Base-by-base conservation (phyloP, 1,140 invertebrate species). In the Araneus ventricosus region DNA sequence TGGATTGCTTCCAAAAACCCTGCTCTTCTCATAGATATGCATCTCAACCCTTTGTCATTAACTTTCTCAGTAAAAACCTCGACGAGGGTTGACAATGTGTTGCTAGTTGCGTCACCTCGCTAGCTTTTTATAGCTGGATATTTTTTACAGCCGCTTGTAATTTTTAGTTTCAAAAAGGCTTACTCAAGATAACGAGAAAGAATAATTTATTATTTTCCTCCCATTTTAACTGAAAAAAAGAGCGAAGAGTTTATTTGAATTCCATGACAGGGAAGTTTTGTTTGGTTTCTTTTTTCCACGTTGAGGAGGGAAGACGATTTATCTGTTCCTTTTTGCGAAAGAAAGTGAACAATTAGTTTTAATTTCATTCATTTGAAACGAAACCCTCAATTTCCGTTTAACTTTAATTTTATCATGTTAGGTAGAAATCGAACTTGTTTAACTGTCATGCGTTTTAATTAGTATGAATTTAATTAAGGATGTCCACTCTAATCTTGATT, bases 151-250 rank as follows among this genome's bases (percentile, higher is more conserved):
- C 34, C 30, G 30, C 30, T 75, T 20, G 20, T 75, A 75, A 75
- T 75, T 75, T 75, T 37, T 75, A 75, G 34, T 75, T 75, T 75
- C 30, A 75, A 75, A 75, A 75, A 75, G 70, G 70, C 27, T 34
- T 34, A 34, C 30, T 75, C 70, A 75, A 34, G 14, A 75, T 75
- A 75, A 75, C 34, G 70, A 75, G 30, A 75, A 75, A 20, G 34
- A 75, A 75, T 75, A 75, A 75, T 75, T 75, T 75, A 34, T 75
- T 75, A 37, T 20, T 37, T 75, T 75, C 20, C 20, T 75, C 30
- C 4, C 20, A 6, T 37, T 75, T 75, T 37, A 34, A 20, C 1
- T 75, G 10, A 6, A 37, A 75, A 75, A 6, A 5, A 75, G 37
- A 37, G 17, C 27, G 3, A n/a, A 30, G 30, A 34, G 30, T 22